Evolutionary conservation across 2,113 vertebrate species (phyloP).

Genomic region (Tympanuchus pallidicinctus): DNA sequence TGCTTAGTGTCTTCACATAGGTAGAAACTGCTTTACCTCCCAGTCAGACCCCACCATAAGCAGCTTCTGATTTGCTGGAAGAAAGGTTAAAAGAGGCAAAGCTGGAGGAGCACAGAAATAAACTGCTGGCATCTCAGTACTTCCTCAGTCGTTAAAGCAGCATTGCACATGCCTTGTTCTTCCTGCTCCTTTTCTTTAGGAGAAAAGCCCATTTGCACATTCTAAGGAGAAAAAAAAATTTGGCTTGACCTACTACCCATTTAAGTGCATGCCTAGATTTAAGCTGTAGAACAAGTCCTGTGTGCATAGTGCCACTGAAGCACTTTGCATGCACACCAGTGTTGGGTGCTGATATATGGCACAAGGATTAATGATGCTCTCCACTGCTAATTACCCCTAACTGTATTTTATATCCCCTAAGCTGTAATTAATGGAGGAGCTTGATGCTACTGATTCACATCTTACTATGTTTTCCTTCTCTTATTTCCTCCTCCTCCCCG

Average conservation of each 20-base stretch:
- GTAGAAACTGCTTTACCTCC: conserved; percentile 6
- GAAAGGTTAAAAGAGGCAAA: conserved; percentile 22
- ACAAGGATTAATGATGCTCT: neutral
- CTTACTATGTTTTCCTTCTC: neutral
- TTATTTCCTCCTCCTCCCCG: neutral
- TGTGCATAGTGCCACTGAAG: neutral
- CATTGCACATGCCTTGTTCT: neutral
- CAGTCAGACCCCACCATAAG: neutral
- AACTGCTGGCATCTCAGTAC: neutral
- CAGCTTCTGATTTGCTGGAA: conserved; percentile 8
- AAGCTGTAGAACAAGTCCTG: neutral
- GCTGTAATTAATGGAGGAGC: neutral
- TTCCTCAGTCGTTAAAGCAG: conserved; percentile 8
- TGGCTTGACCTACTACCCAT: too few species aligned
- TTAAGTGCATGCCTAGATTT: neutral
- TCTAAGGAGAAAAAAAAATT: neutral
- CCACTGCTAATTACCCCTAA: conserved; percentile 1
- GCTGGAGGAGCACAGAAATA: conserved; percentile 5
- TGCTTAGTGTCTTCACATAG: conserved; percentile 34
- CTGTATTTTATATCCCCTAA: neutral
- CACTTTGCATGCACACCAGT: neutral
- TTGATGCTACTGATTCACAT: neutral
- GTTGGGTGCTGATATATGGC: neutral
- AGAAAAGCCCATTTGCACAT: neutral
- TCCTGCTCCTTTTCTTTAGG: neutral